Base-by-base conservation (phyloP, 2,888 invertebrate species). In the Lucinisca nassula region DNA sequence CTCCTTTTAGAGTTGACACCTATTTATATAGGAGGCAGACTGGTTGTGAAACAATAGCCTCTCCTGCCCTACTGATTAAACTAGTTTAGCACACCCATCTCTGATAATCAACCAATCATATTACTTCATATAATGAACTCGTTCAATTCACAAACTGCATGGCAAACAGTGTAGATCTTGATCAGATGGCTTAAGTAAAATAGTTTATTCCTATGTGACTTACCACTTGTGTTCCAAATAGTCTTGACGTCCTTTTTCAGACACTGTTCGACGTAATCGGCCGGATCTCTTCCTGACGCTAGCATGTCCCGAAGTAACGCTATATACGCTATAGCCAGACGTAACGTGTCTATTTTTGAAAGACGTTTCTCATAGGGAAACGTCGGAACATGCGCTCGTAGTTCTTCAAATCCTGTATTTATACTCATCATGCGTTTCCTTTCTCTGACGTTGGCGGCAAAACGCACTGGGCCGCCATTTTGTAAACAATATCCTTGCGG, bases 351-450 rank as follows among this genome's bases (percentile, higher is more conserved):
- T 94, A 99, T 99, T 97, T 99, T 99, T 95, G 99, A 99, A 49
- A 99, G 97, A 35, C 99, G 97, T 96, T 99, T 99, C 97, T 99
- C 99, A 96, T 99, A 99, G 0, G 99, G 99, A 97, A 99, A 99
- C 87, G 99, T 99, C 76, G 99, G 99, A 94, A 99, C 99, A 97
- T 99, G 99, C 93, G 98, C 98, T 82, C 99, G 97, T 95, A 99
- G 97, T 96, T 99, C 99, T 97, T 99, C 99, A 97, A 99, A 99
- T 96, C 99, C 99, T 97, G 95, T 92, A 85, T 96, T 96, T 97
- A 99, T 99, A 97, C 99, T 99, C 95, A 99, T 98, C 99, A 99
- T 99, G 96, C 99, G 98, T 97, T 99, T 98, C 96, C 99, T 97
- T 97, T 99, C 99, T 93, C 99, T 97, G 92, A 99, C 98, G 97